phyloP scores from a whole-genome alignment of 2,888 invertebrate species.

The Drosophila subquinaria region DNA sequence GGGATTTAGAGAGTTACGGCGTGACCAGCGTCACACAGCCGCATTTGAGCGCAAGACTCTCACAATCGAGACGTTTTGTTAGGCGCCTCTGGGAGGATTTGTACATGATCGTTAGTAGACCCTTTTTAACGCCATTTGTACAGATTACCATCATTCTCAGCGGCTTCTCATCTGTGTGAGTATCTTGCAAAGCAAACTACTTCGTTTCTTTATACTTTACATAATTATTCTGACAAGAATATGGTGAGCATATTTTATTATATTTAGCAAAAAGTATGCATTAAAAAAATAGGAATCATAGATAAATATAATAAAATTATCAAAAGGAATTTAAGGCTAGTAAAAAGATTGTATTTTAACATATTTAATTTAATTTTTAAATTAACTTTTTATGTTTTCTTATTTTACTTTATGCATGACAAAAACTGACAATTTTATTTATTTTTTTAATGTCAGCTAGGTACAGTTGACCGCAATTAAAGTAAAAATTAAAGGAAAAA shows the following conservation, averaged over 20 bases:
- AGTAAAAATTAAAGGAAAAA: no score
- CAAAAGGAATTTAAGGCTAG: no score
- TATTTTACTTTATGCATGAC: no score
- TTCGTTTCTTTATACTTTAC: not conserved
- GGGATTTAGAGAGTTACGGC: not conserved
- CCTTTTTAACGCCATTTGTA: not conserved
- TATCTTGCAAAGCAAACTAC: not conserved
- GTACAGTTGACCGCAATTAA: no score
- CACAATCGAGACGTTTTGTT: not conserved
- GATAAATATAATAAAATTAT: no score
- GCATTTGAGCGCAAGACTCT: not conserved
- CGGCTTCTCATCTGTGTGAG: conserved; percentile 2
- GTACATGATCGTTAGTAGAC: not conserved
- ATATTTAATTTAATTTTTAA: no score
- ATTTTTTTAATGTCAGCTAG: no score
- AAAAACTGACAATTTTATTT: no score
- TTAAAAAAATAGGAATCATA: no score
- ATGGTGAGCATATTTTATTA: not conserved
- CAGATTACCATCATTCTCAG: conserved; percentile 6
- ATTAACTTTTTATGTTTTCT: no score
- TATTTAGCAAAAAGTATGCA: no score
- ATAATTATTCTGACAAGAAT: not conserved
- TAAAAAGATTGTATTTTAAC: no score
- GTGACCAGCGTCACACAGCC: not conserved
- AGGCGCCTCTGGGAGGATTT: not conserved